Evolutionary conservation across 2,113 vertebrate genomes (phyloP).

Genomic region (Pyxicephalus adspersus): DNA sequence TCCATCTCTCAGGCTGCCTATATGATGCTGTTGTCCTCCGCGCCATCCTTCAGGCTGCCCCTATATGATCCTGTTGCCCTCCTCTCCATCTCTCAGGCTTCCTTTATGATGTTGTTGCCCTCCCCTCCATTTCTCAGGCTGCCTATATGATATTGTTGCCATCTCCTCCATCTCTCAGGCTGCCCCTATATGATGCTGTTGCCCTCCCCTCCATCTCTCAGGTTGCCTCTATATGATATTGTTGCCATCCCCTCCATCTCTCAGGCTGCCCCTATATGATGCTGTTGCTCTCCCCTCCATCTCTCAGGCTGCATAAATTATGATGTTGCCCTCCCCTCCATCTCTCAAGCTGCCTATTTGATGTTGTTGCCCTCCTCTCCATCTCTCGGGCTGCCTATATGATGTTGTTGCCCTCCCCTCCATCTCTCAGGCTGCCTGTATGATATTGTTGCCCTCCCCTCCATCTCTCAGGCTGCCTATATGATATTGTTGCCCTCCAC

Average conservation of each 20-base stretch:
- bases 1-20: too few relatives aligned
- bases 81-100: not conserved
- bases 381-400: too few relatives aligned
- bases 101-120: not conserved
- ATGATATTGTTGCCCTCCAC: not conserved
- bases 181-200: not conserved
- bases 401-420: not conserved
- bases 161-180: not conserved
- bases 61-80: not conserved
- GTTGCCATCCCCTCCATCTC: too few relatives aligned
- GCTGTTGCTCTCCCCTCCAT: too few relatives aligned
- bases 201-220: not conserved
- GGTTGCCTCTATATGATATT: too few relatives aligned
- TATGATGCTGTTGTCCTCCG: too few relatives aligned
- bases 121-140: not conserved
- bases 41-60: not conserved
- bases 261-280: too few relatives aligned
- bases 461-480: not conserved
- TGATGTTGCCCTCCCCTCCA: too few relatives aligned
- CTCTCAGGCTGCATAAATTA: too few relatives aligned
- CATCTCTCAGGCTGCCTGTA: not conserved
- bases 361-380: too few relatives aligned
- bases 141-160: not conserved
- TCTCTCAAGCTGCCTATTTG: too few relatives aligned
- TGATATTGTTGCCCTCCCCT: not conserved